These are phyloP conservation scores for Melipona bicolor DNA, from an alignment of 2,888 invertebrate genomes.

Conservation along the genomic window DNA sequence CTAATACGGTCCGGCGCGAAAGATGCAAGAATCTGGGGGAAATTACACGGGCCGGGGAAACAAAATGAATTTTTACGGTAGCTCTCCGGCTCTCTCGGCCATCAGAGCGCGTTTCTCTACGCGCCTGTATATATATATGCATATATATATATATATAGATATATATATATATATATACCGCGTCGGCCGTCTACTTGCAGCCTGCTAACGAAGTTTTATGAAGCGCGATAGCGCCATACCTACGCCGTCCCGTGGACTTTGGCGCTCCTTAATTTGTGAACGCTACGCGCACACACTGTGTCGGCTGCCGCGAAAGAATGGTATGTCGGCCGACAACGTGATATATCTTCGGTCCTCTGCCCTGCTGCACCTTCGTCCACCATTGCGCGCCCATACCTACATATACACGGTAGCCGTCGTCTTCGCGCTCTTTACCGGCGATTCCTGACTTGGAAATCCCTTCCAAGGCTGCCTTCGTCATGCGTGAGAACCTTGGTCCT, in stretches of 20 bases:
- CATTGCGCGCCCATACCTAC: slow-evolving; percentile 46
- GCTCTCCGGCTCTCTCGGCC: slow-evolving; percentile 47
- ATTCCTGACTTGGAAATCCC: slow-evolving; percentile 28
- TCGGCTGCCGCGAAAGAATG: slow-evolving; percentile 80
- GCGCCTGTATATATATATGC: slow-evolving; percentile 3
- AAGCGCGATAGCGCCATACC: slow-evolving; percentile 81
- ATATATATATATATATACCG: background rate
- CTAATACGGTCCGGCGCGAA: slow-evolving; percentile 64
- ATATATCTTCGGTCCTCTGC: slow-evolving; percentile 78
- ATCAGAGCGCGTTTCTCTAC: slow-evolving; percentile 60
- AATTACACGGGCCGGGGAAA: slow-evolving; percentile 36
- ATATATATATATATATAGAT: too few relatives aligned
- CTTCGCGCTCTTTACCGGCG: slow-evolving; percentile 52
- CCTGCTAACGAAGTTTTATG: slow-evolving; percentile 82
- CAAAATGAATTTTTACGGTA: slow-evolving; percentile 77
- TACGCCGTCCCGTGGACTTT: slow-evolving; percentile 77
- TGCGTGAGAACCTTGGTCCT: slow-evolving; percentile 60
- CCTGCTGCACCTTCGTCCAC: slow-evolving; percentile 67
- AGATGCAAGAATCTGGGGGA: slow-evolving; percentile 69
- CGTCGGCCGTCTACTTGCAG: slow-evolving; percentile 66
- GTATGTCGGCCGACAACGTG: slow-evolving; percentile 81
- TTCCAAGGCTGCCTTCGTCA: slow-evolving; percentile 19
- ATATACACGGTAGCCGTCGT: slow-evolving; percentile 68
- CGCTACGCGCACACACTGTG: slow-evolving; percentile 72
- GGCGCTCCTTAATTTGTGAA: slow-evolving; percentile 83